Evolutionary conservation across 2,797 vertebrate species (phyloP), one percentile per base, ranked within the genome.

Genomic region (Neoniphon sammara): DNA sequence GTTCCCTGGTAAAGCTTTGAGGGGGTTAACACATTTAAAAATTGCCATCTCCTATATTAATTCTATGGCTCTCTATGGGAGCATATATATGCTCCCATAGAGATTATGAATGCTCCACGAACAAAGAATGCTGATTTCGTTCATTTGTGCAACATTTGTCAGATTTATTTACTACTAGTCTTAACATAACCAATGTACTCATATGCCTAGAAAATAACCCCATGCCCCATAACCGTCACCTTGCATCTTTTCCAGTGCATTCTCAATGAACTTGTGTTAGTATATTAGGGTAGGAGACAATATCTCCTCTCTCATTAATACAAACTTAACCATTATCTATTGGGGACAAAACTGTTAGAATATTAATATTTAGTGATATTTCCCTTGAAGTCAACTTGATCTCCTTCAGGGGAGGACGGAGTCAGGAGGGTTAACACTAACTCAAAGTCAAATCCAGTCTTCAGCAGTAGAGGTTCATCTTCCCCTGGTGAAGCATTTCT

Each of bases 311-410:
- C 54, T 47, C 11, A 44, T 36, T 77, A 36, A 27, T 39, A 20
- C 25, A 49, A 34, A 39, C 67, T 1, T 21, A 53, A 53, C 20
- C 9, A 52, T 7, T 14, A 3, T 12, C 15, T 12, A 2, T 0
- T 44, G 12, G 12, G 12, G 14, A 7, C 7, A 39, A 9, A 11
- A 39, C 36, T 11, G 73, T 71, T 23, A 62, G 46, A 85, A 81
- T 47, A 77, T 20, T 66, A 61, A 56, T 42, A 61, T 44, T 0
- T 46, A 39, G 56, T 36, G 0, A 9, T 11, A 60, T 79, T 66
- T 52, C 17, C 14, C 18, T 9, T 69, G 5, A 46, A 17, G 44
- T 46, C 44, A 46, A 17, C 15, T 17, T 46, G 44, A 46, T 5
- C 44, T 46, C 27, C 62, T 66, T 63, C 52, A 50, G 73, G 70